Evolutionary conservation across 2,113 vertebrate species (phyloP).

Genomic region (Tachysurus fulvidraco): DNA sequence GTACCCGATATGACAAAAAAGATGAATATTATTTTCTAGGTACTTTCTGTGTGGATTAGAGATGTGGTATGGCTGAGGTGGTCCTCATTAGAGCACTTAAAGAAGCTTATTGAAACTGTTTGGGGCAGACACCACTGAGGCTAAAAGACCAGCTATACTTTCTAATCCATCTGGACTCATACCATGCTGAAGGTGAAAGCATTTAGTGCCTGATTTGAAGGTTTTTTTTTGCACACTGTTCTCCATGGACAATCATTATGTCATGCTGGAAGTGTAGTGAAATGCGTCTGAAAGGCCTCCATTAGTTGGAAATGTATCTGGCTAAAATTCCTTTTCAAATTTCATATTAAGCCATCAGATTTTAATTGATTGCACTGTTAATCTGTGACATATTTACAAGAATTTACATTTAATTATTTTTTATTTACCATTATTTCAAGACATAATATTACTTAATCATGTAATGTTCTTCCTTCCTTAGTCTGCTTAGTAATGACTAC

Average conservation of each 20-base stretch:
- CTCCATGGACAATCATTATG: not conserved
- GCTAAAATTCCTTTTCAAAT: not conserved
- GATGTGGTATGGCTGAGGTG: conserved; percentile 7
- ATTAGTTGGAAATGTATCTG: not conserved
- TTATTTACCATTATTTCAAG: not conserved
- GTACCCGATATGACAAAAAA: conserved; percentile 26
- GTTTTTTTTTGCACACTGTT: conserved; percentile 7
- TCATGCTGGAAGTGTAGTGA: not conserved
- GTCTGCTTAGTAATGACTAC: not conserved
- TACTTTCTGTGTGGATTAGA: not conserved
- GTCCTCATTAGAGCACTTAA: conserved; percentile 35
- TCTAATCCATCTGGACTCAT: conserved; percentile 19
- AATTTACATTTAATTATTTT: too few relatives aligned
- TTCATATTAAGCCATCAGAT: not conserved
- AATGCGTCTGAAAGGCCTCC: not conserved
- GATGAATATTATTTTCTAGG: conserved; percentile 18
- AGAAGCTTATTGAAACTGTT: conserved; percentile 15
- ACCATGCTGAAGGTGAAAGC: not conserved
- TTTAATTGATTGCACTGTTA: not conserved
- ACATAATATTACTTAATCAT: not conserved
- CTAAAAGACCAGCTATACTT: not conserved
- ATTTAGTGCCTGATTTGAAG: conserved; percentile 16
- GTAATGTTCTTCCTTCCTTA: not conserved
- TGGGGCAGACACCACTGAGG: conserved; percentile 26
- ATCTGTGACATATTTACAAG: not conserved